These are phyloP conservation scores for Sipunculus nudus DNA, from an alignment of 2,888 invertebrate species.

Conservation along the genomic window DNA sequence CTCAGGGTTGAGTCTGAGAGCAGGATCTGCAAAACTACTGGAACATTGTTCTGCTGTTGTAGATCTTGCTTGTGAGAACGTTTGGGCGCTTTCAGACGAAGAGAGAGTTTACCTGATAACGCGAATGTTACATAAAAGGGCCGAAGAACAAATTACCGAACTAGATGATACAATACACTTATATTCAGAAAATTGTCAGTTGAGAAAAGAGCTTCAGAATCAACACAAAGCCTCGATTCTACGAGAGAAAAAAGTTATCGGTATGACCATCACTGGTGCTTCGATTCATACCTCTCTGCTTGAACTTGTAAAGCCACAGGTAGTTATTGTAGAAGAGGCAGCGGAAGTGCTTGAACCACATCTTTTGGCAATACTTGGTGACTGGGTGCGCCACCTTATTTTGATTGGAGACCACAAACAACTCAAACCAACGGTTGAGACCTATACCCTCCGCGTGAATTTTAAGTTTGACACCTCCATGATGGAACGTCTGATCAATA, in stretches of 20 bases:
- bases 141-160: neutral
- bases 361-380: conserved; percentile 21
- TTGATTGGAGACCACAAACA: conserved; percentile 37
- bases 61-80: neutral
- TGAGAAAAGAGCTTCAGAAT: conserved; percentile 18
- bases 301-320: conserved; percentile 12
- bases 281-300: conserved; percentile 24
- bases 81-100: conserved; percentile 9
- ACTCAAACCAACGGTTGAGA: conserved; percentile 29
- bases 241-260: conserved; percentile 13
- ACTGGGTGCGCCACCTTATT: conserved; percentile 25
- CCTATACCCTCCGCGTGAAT: conserved; percentile 12
- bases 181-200: no score
- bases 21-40: neutral
- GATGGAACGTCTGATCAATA: conserved; percentile 34
- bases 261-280: conserved; percentile 36
- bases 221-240: conserved; percentile 11
- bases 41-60: neutral
- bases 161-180: conserved; percentile 2
- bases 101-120: conserved; percentile 17
- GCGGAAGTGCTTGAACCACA: conserved; percentile 35
- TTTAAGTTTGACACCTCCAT: conserved; percentile 31
- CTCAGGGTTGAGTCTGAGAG: no score
- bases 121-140: neutral
- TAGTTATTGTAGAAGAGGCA: conserved; percentile 33